Base-by-base conservation (phyloP, 2,888 invertebrate species). In the Lasius platythorax region DNA sequence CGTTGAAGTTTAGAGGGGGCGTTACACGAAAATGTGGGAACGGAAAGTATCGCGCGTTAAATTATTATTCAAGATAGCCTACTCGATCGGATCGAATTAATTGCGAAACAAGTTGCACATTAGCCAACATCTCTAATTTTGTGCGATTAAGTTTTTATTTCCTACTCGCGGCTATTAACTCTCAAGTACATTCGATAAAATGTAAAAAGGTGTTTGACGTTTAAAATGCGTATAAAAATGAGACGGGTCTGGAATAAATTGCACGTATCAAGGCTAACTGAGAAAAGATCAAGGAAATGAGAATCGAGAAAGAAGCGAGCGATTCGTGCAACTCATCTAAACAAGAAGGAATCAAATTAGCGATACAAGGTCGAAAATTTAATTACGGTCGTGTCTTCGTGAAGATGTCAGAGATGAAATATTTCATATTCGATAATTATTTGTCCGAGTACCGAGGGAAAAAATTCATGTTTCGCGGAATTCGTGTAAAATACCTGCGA, bases 251-350 rank as follows among this genome's bases (percentile, higher is more conserved):
- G 30, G 63, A 15, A 33, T 63, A 63, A 63, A 58, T 68, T 58
- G n/a, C 53, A 12, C 30, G 9, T 2, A 8, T 40, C 40, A 46
- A 67, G 28, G 8, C 50, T 56, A 43, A 58, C 5, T 68, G n/a
- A 78, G 43, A 30, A 78, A 30, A 68, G n/a, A 68, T 56, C 58
- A 61, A 72, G 79, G 43, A 72, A 72, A 70, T 72, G 43, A 72
- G 43, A 61, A 23, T 18, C 30, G 15, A 30, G 78, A 30, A 37
- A 78, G 5, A 56, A 56, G 43, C 56, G 43, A 63, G 33, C 23
- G 23, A 15, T 56, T 28, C 37, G 33, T 23, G 50, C 11, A 23
- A 28, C 40, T 76, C 37, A 66, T 61, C 11, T n/a, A n/a, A 12
- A 50, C 40, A 18, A 66, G 11, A 67, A 28, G 8, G 40, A 56